Evolutionary conservation across 2,113 vertebrate genomes (phyloP).

Genomic region (Amphilophus citrinellus): DNA sequence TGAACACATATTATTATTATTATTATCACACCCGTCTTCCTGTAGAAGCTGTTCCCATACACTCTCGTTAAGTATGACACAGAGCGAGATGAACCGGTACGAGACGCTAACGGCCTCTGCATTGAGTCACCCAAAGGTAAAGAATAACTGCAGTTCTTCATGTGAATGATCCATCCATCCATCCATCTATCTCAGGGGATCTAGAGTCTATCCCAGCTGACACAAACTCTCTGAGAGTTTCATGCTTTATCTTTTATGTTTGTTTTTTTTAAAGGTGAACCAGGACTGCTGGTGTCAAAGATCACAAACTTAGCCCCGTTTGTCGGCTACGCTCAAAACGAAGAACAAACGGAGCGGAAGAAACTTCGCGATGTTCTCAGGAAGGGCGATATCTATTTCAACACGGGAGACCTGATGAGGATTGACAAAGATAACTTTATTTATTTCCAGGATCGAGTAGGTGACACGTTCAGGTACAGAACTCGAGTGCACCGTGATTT

Average conservation of each 20-base stretch:
- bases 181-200: not conserved
- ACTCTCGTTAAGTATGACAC: conserved; percentile 88
- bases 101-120: conserved; percentile 85
- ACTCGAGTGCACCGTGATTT: not conserved
- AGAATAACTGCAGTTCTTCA: not conserved
- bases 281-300: conserved; percentile 87
- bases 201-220: not conserved
- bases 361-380: conserved; percentile 85
- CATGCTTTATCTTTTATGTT: not conserved
- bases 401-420: conserved; percentile 88
- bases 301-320: conserved; percentile 86
- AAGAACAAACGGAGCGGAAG: conserved; percentile 86
- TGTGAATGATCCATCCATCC: not conserved
- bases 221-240: not conserved
- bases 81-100: conserved; percentile 84
- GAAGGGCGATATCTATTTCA: conserved; percentile 90
- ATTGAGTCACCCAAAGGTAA: conserved; percentile 86
- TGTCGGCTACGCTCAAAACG: conserved; percentile 84
- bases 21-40: not conserved
- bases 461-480: conserved; percentile 90
- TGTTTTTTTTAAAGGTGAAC: conserved; percentile 80
- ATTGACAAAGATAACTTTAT: conserved; percentile 87
- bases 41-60: conserved; percentile 78
- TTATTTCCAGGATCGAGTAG: conserved; percentile 91
- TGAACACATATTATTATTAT: not conserved